A percentile compares a stretch with the other conserved stretches of the same genome.
These are phyloP conservation scores for Epistrophe eligans DNA, from an alignment of 2,888 invertebrate species.

Conservation along the genomic window DNA sequence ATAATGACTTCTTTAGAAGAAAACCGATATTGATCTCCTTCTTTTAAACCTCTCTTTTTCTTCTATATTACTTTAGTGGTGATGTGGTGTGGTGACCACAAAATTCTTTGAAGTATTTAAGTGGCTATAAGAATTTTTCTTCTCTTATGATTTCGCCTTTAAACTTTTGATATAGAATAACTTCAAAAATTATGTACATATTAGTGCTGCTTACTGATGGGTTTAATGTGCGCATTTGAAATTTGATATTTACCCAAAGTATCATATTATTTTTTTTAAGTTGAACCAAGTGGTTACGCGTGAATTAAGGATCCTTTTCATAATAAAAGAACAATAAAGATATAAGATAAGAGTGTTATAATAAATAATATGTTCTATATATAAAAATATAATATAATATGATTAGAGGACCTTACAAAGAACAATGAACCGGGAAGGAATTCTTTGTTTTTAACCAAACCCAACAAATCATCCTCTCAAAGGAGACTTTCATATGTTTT, in stretches of 20 bases:
- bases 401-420: slow-evolving; percentile 11
- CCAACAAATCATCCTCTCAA: neutral
- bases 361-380: slow-evolving; percentile 35
- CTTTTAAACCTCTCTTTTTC: no score
- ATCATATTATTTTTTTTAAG: slow-evolving; percentile 13
- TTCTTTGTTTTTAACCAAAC: neutral
- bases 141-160: neutral
- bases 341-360: slow-evolving; percentile 40
- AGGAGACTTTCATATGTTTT: neutral
- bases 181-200: slow-evolving; percentile 19
- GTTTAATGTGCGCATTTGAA: slow-evolving; percentile 44
- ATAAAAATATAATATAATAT: neutral
- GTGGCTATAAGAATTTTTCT: neutral
- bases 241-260: slow-evolving; percentile 56
- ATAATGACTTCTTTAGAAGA: slow-evolving; percentile 24
- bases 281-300: slow-evolving; percentile 4
- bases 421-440: slow-evolving; percentile 28
- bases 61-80: neutral
- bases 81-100: slow-evolving; percentile 5
- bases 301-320: slow-evolving; percentile 6
- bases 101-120: slow-evolving; percentile 1
- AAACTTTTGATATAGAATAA: slow-evolving; percentile 17
- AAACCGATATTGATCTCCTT: slow-evolving; percentile 15
- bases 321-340: slow-evolving; percentile 24
- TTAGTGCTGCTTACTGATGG: slow-evolving; percentile 25